These are phyloP conservation scores for Alviniconcha strummeri DNA, from an alignment of 2,888 invertebrate genomes.

Conservation along the genomic window DNA sequence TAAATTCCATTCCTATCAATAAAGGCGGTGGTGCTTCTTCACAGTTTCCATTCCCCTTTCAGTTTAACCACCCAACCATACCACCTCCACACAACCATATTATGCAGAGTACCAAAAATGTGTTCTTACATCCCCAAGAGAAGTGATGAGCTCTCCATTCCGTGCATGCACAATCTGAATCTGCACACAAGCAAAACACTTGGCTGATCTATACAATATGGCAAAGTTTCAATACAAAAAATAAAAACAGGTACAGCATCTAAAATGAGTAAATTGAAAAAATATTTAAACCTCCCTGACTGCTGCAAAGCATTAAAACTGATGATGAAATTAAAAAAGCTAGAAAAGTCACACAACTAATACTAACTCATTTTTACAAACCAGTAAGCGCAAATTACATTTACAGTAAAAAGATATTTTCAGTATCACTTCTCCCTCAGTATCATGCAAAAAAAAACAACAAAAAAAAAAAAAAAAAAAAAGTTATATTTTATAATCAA, in stretches of 20 bases:
- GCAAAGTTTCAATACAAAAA: neutral
- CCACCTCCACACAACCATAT: neutral
- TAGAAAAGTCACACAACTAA: no score
- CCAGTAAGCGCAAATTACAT: no score
- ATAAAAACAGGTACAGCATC: neutral
- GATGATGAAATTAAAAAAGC: no score
- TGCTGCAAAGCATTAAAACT: no score
- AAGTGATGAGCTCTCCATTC: conserved; percentile 50
- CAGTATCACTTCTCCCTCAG: no score
- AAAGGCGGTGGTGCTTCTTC: neutral
- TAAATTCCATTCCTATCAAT: neutral
- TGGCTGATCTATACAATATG: neutral
- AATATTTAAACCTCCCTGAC: no score
- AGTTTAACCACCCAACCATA: neutral
- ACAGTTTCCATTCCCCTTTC: neutral
- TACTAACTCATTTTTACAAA: no score
- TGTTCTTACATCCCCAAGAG: conserved; percentile 50
- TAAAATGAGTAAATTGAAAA: no score
- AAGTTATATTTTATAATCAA: no score
- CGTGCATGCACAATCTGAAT: conserved; percentile 47
- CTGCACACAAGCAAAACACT: conserved; percentile 35
- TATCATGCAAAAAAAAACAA: no score
- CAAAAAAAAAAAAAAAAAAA: no score
- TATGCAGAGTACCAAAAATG: neutral
- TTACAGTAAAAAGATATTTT: no score